These are phyloP conservation scores for Esox niger DNA, from an alignment of 2,113 vertebrate species.

Conservation along the genomic window DNA sequence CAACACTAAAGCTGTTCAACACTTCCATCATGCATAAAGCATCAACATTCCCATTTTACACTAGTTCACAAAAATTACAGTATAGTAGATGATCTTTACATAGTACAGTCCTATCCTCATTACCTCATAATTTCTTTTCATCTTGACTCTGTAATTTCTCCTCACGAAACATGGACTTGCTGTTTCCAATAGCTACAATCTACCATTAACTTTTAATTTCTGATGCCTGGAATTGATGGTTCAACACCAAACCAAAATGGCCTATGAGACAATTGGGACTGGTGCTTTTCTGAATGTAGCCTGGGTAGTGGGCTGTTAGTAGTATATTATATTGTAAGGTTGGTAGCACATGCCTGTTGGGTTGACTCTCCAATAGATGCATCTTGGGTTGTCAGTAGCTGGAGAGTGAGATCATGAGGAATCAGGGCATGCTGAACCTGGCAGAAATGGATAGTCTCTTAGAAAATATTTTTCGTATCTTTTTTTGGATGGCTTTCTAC, in stretches of 20 bases:
- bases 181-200: slow-evolving; percentile 17
- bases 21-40: too few species aligned
- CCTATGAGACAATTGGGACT: slow-evolving; percentile 3
- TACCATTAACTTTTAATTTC: slow-evolving; percentile 37
- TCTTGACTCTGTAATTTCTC: not conserved
- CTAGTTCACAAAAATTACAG: too few species aligned
- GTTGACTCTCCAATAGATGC: not conserved
- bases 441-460: not conserved
- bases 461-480: not conserved
- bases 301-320: not conserved
- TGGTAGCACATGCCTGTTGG: slow-evolving; percentile 20
- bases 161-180: not conserved
- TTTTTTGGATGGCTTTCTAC: not conserved
- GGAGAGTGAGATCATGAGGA: not conserved
- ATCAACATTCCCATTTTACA: too few species aligned
- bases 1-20: too few species aligned
- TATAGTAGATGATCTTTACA: too few species aligned
- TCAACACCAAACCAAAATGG: slow-evolving; percentile 40
- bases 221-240: slow-evolving; percentile 38
- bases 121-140: too few species aligned
- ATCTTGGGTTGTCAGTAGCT: not conserved
- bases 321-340: not conserved
- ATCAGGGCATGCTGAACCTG: slow-evolving; percentile 4
- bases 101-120: too few species aligned
- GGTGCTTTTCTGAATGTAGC: not conserved